These are phyloP conservation scores for Pectinophora gossypiella DNA, from an alignment of 1,140 invertebrate genomes.

Conservation along the genomic window DNA sequence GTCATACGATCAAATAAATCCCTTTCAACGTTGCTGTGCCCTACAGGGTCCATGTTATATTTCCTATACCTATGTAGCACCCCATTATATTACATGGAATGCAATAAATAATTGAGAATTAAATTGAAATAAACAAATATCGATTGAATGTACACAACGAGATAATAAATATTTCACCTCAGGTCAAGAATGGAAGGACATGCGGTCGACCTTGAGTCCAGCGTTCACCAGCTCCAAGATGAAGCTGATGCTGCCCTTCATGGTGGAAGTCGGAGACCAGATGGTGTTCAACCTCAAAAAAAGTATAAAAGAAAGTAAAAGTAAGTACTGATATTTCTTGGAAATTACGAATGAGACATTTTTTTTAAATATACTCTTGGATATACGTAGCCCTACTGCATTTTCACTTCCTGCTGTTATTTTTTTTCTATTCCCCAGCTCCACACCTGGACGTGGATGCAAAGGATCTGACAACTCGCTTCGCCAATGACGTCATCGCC, in stretches of 20 bases:
- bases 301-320: slow-evolving; percentile 11
- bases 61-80: background rate
- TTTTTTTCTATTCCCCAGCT: slow-evolving; percentile 10
- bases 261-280: slow-evolving; percentile 32
- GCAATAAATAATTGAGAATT: background rate
- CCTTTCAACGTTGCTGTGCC: too few relatives aligned
- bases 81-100: too few relatives aligned
- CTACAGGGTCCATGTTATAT: background rate
- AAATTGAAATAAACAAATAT: too few relatives aligned
- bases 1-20: background rate
- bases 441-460: slow-evolving; percentile 55
- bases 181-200: slow-evolving; percentile 76
- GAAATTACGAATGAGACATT: too few relatives aligned
- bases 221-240: slow-evolving; percentile 77
- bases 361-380: too few relatives aligned
- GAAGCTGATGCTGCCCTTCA: slow-evolving; percentile 40
- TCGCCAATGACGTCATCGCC: slow-evolving; percentile 75
- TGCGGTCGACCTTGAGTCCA: slow-evolving; percentile 74
- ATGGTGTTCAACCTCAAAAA: slow-evolving; percentile 29
- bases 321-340: slow-evolving; percentile 7
- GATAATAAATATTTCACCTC: too few relatives aligned
- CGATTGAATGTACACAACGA: too few relatives aligned
- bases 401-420: too few relatives aligned
- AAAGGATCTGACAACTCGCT: slow-evolving; percentile 72
- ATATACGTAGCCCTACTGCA: too few relatives aligned